These are phyloP conservation scores for Phenganax subtilis DNA, from an alignment of 92 coral and sea anemone genomes.

Conservation along the genomic window DNA sequence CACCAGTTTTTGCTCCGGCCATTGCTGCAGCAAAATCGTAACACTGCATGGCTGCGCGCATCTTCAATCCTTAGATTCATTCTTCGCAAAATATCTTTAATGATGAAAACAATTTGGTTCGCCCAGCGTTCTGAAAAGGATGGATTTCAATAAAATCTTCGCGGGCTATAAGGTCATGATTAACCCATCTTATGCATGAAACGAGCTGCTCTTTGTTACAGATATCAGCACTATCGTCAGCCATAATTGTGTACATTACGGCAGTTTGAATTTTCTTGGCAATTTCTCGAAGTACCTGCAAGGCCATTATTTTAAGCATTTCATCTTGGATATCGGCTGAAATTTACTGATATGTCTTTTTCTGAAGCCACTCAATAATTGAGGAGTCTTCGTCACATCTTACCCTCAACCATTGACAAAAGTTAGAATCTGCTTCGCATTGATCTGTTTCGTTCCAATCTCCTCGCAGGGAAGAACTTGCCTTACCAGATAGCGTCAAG, in stretches of 20 bases:
- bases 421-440: slow-evolving; percentile 46
- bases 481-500: slow-evolving; percentile 24
- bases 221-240: slow-evolving; percentile 26
- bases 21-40: slow-evolving; percentile 29
- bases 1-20: slow-evolving; percentile 6
- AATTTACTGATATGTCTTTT: slow-evolving; percentile 40
- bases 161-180: neutral
- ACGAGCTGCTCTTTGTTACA: slow-evolving; percentile 29
- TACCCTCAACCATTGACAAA: slow-evolving; percentile 43
- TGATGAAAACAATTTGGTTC: neutral
- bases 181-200: slow-evolving; percentile 15
- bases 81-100: slow-evolving; percentile 11
- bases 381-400: slow-evolving; percentile 42
- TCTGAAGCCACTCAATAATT: slow-evolving; percentile 44
- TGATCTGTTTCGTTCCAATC: slow-evolving; percentile 43
- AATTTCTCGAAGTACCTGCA: slow-evolving; percentile 1
- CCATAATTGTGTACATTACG: slow-evolving; percentile 4
- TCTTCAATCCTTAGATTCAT: neutral
- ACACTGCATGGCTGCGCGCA: slow-evolving; percentile 6
- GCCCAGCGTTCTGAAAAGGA: too few species aligned
- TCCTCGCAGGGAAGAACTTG: slow-evolving; percentile 46
- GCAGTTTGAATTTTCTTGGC: neutral
- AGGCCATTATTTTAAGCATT: slow-evolving; percentile 31
- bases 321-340: slow-evolving; percentile 54
- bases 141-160: neutral